A percentile compares a stretch with the other conserved stretches of the same genome.
phyloP scores from a whole-genome alignment of 2,888 invertebrate species.

The Prenolepis imparis region DNA sequence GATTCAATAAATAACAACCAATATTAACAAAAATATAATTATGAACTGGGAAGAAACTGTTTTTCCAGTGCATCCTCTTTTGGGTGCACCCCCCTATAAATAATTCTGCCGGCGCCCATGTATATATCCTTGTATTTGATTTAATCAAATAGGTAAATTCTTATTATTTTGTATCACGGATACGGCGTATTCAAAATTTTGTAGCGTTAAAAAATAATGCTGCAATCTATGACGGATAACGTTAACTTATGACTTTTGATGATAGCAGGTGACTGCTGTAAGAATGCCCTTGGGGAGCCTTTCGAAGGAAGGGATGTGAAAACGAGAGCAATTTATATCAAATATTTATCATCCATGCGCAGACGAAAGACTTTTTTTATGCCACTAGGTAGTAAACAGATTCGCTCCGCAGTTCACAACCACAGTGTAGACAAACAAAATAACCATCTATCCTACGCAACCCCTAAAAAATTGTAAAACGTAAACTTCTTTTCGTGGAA shows the following conservation, averaged over 20 bases:
- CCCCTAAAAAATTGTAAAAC: conserved; percentile 37
- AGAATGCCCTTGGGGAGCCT: conserved; percentile 10
- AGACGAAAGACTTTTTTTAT: conserved; percentile 28
- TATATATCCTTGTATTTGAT: neutral
- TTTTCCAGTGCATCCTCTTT: too few species aligned
- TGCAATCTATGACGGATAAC: neutral
- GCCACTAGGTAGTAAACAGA: conserved; percentile 33
- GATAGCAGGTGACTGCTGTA: conserved; percentile 15
- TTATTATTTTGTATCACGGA: neutral
- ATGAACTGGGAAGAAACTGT: too few species aligned
- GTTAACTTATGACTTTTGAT: neutral
- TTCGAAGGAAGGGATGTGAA: conserved; percentile 15
- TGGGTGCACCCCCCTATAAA: too few species aligned
- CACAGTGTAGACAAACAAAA: conserved; percentile 36
- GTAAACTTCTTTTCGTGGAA: neutral
- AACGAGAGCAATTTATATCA: conserved; percentile 25
- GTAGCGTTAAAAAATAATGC: conserved; percentile 9
- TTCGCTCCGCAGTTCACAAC: conserved; percentile 36
- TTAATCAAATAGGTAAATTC: neutral
- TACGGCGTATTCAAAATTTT: neutral
- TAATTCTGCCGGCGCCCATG: too few species aligned
- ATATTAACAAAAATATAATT: too few species aligned
- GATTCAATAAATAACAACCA: too few species aligned
- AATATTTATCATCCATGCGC: conserved; percentile 34
- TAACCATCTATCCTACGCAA: conserved; percentile 18